Evolutionary conservation across 30 jellyfish, hydroid and myxozoan genomes (phyloP).

Genomic region (Aurelia aurita complex sp. Pacific): DNA sequence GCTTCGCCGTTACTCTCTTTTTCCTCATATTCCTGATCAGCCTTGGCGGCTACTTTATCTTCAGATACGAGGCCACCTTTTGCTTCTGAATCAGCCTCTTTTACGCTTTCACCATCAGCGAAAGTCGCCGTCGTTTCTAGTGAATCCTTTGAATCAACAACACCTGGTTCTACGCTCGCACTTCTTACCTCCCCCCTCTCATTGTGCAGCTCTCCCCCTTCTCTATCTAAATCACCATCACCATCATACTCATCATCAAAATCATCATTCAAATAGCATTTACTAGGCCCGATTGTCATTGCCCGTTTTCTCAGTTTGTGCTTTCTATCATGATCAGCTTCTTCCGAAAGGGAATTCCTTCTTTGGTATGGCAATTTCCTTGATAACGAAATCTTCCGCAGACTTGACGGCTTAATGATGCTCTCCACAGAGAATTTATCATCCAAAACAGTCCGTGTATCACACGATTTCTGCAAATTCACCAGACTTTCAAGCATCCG

Average conservation of each 20-base stretch:
- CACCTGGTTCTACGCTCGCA: no score
- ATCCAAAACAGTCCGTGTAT: conserved; percentile 23
- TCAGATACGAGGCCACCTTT: not conserved
- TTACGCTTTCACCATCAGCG: no score
- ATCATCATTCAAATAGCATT: conserved; percentile 4
- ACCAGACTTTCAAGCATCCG: conserved; percentile 62
- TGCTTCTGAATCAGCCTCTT: no score
- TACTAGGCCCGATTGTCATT: conserved; percentile 25
- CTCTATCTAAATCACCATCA: not conserved
- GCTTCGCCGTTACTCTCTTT: not conserved
- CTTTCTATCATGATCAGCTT: not conserved
- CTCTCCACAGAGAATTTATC: conserved; percentile 68
- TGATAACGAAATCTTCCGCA: conserved; percentile 59
- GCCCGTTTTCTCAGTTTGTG: conserved; percentile 45
- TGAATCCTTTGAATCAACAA: no score
- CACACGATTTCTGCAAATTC: conserved; percentile 42
- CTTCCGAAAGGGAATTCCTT: conserved; percentile 54
- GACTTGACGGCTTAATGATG: conserved; percentile 60
- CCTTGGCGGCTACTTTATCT: not conserved
- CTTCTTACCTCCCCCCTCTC: not conserved
- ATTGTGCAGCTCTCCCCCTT: not conserved
- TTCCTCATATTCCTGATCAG: not conserved
- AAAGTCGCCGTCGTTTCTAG: no score
- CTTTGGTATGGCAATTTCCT: conserved; percentile 49
- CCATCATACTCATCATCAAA: conserved; percentile 6